Base-by-base conservation (phyloP, 1,140 invertebrate species). In the Dinoponera quadriceps region DNA sequence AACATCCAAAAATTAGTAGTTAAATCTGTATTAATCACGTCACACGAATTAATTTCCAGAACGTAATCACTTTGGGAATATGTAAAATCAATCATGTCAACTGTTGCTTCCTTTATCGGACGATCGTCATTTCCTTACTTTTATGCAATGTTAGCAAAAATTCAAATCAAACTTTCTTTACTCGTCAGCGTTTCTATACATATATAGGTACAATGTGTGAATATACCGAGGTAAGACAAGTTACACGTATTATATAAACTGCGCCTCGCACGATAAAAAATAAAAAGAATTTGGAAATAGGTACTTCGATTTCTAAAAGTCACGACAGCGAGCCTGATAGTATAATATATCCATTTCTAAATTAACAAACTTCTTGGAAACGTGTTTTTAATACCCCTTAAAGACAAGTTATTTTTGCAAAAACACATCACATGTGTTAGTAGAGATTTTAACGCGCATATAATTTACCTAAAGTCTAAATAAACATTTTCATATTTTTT, bases 101-200 rank as follows among this genome's bases (percentile, higher is more conserved):
- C 29, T 55, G 49, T 20, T 44, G 4, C 44, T 84, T 69, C 62
- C 33, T 27, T 49, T 63, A 71, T 74, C 51, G 9, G 65, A 54
- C 29, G 49, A 71, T 33, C 48, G 48, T 33, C 5, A 86, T 59
- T 25, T 18, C 22, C 22, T 48, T 62, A 44, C 38, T 77, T 77
- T 60, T 49, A 54, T 51, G 62, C n/a, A 14, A 55, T 55, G 54
- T 74, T 81, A 82, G 54, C 29, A 71, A 55, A 71, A 87, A 57
- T 75, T 77, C 49, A 82, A 82, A 86, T 49, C 60, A 51, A 55
- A 66, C n/a, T 20, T 62, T 44, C 68, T 80, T 55, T 71, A 65
- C 65, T 88, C 74, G 73, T 57, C 81, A 85, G 33, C 66, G 55
- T 77, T 72, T 87, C 16, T 88, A 73, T 85, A 82, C 71, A 72